A percentile compares a stretch with the other conserved stretches of the same genome.
Evolutionary conservation across 2,888 invertebrate species (phyloP).

Genomic region (Serrognathus titanus): DNA sequence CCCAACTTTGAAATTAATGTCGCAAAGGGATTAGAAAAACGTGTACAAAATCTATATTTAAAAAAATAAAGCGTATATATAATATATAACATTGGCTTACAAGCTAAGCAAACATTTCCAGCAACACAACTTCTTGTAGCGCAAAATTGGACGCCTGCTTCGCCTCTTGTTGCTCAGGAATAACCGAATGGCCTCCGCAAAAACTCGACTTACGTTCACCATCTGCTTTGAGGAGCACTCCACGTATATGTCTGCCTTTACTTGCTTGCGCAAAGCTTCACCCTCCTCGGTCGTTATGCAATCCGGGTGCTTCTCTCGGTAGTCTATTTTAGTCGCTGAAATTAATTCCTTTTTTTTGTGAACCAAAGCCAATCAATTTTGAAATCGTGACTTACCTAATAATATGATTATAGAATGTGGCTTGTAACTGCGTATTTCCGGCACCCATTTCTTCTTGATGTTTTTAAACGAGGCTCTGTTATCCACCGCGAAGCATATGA

Average conservation of each 20-base stretch:
- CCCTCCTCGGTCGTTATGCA: constrained; percentile 68
- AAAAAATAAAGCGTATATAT: no score
- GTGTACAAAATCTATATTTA: no score
- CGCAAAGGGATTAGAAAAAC: no score
- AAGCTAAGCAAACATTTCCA: no score
- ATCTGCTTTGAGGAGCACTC: constrained; percentile 82
- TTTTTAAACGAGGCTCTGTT: constrained; percentile 79
- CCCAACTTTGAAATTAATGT: no score
- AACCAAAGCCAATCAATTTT: neutral
- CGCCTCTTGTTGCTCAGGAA: no score
- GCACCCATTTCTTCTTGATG: constrained; percentile 72
- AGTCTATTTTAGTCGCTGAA: constrained; percentile 76
- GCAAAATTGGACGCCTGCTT: no score
- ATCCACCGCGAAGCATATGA: constrained; percentile 80
- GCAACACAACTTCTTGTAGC: no score
- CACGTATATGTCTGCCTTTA: constrained; percentile 69
- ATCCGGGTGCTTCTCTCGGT: constrained; percentile 55
- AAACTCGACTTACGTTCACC: constrained; percentile 71
- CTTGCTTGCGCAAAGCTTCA: constrained; percentile 71
- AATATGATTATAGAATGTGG: constrained; percentile 76
- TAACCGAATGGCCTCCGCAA: constrained; percentile 63
- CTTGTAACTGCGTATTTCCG: constrained; percentile 75
- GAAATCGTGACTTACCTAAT: constrained; percentile 62
- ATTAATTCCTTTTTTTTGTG: constrained; percentile 18
- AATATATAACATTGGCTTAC: no score